Evolutionary conservation across 2,888 invertebrate genomes (phyloP).

Genomic region (Sesamia inferens): DNA sequence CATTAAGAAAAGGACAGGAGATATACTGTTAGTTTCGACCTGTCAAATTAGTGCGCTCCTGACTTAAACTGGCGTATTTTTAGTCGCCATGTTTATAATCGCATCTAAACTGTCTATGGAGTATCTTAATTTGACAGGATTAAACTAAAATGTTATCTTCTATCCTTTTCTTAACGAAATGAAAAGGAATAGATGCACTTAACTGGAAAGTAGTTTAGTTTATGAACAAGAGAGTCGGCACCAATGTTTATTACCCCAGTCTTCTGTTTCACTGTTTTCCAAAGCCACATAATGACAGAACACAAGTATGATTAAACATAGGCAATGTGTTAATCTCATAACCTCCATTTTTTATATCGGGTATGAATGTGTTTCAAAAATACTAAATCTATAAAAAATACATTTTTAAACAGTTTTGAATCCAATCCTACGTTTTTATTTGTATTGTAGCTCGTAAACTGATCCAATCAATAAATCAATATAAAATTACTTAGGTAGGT

Average conservation of each 20-base stretch:
- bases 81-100: too few relatives aligned
- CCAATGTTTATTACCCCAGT: not conserved
- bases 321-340: conserved; percentile 20
- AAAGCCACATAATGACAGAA: conserved; percentile 21
- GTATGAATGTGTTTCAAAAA: not conserved
- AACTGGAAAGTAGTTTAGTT: too few relatives aligned
- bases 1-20: too few relatives aligned
- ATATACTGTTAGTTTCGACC: too few relatives aligned
- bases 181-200: too few relatives aligned
- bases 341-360: conserved; percentile 4
- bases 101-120: too few relatives aligned
- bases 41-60: too few relatives aligned
- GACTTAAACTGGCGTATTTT: too few relatives aligned
- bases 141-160: too few relatives aligned
- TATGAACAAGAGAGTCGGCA: too few relatives aligned
- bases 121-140: too few relatives aligned
- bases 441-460: conserved; percentile 46
- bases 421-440: conserved; percentile 29
- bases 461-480: conserved; percentile 16
- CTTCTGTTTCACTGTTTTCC: not conserved
- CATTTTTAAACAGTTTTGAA: conserved; percentile 8
- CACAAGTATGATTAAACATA: conserved; percentile 19
- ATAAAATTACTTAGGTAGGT: not conserved
- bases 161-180: too few relatives aligned
- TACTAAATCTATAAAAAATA: conserved; percentile 2